phyloP scores from a whole-genome alignment of 2,797 vertebrate species.

The Pygocentrus nattereri region DNA sequence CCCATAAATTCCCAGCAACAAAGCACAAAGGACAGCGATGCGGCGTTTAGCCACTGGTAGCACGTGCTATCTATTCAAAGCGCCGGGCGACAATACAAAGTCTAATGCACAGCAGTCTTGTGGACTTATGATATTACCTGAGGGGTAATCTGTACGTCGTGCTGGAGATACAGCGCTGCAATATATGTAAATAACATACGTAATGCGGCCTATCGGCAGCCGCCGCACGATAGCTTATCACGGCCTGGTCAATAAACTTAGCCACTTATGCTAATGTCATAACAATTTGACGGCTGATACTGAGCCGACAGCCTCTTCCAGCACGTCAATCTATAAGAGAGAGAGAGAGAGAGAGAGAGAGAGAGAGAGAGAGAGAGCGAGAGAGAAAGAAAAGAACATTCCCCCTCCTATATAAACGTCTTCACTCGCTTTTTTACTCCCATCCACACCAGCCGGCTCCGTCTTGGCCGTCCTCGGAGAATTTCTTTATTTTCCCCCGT shows the following conservation, averaged over 20 bases:
- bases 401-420: background rate
- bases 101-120: background rate
- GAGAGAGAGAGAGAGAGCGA: background rate
- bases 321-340: background rate
- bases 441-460: conserved; percentile 42
- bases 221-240: background rate
- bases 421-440: conserved; percentile 1
- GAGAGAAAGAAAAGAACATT: background rate
- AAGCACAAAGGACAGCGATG: background rate
- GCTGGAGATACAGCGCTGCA: conserved; percentile 3
- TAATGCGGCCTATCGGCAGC: background rate
- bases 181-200: background rate
- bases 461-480: conserved; percentile 56
- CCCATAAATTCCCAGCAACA: background rate
- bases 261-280: background rate
- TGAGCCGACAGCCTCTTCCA: background rate
- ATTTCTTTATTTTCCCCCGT: conserved; percentile 60
- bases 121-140: background rate
- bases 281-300: background rate
- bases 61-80: conserved; percentile 17
- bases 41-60: background rate
- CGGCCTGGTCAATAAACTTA: background rate
- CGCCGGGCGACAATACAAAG: background rate
- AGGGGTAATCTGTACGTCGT: conserved; percentile 21
- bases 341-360: background rate